phyloP scores from a whole-genome alignment of 1,140 invertebrate species.

The Aphidius gifuensis region DNA sequence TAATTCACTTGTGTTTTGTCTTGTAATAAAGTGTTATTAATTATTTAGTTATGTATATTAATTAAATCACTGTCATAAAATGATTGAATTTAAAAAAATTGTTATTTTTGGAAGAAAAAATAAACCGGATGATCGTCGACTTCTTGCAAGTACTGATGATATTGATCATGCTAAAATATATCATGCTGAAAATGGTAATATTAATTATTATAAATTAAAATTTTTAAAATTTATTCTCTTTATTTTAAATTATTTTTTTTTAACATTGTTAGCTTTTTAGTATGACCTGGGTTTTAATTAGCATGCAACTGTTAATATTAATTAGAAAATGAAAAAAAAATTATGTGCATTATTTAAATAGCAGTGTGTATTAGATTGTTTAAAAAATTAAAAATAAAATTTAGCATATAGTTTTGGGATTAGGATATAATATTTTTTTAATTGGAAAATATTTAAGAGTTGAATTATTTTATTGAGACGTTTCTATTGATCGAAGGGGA shows the following conservation, averaged over 20 bases:
- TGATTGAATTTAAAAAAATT: slow-evolving; percentile 31
- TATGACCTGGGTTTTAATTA: slow-evolving; percentile 7
- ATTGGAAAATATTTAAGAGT: too few relatives aligned
- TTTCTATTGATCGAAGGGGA: neutral
- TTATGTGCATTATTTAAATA: neutral
- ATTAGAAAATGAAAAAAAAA: neutral
- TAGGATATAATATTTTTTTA: too few relatives aligned
- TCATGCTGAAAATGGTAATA: slow-evolving; percentile 51
- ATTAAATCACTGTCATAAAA: too few relatives aligned
- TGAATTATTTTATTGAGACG: neutral
- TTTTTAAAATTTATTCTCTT: neutral
- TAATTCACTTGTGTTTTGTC: too few relatives aligned
- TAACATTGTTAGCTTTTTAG: neutral
- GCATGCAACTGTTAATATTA: slow-evolving; percentile 5
- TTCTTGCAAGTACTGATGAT: slow-evolving; percentile 47
- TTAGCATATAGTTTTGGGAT: too few relatives aligned
- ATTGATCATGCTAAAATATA: slow-evolving; percentile 42
- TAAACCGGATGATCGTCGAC: slow-evolving; percentile 44
- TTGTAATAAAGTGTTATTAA: too few relatives aligned
- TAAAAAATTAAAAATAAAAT: too few relatives aligned
- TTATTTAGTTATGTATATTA: too few relatives aligned
- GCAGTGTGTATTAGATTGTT: neutral
- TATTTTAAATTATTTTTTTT: neutral
- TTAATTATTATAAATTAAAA: neutral
- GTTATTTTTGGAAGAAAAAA: slow-evolving; percentile 51